A percentile compares a stretch with the other conserved stretches of the same genome.
Evolutionary conservation across 2,113 vertebrate species (phyloP).

Genomic region (Mus spicilegus): DNA sequence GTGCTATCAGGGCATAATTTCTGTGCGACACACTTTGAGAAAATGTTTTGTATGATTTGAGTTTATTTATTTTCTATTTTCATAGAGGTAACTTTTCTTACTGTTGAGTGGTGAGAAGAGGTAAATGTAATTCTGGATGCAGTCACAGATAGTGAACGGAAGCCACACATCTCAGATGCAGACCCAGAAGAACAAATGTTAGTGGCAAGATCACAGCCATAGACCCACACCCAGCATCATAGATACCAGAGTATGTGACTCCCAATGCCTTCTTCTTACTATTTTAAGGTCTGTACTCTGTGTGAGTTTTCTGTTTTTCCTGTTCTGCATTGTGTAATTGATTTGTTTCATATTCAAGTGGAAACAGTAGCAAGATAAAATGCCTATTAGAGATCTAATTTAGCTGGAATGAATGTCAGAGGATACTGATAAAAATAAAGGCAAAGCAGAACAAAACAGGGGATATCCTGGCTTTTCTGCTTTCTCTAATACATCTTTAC

Average conservation of each 20-base stretch:
- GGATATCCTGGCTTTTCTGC: background rate
- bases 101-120: background rate
- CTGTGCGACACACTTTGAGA: background rate
- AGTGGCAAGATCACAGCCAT: background rate
- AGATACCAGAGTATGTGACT: no score
- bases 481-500: constrained; percentile 1
- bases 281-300: background rate
- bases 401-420: constrained; percentile 41
- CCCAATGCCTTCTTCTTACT: background rate
- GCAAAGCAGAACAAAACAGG: constrained; percentile 14
- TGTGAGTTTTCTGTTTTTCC: background rate
- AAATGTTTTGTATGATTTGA: background rate
- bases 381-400: constrained; percentile 16
- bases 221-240: background rate
- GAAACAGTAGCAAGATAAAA: constrained; percentile 52
- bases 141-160: accelerated
- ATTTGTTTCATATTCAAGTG: constrained; percentile 58
- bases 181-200: background rate
- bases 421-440: constrained; percentile 10
- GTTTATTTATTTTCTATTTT: background rate
- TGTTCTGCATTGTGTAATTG: background rate
- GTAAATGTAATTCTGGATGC: background rate
- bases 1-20: background rate
- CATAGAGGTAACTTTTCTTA: background rate
- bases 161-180: background rate